Evolutionary conservation across 2,888 invertebrate species (phyloP).

Genomic region (Tromatobia lineatoria): DNA sequence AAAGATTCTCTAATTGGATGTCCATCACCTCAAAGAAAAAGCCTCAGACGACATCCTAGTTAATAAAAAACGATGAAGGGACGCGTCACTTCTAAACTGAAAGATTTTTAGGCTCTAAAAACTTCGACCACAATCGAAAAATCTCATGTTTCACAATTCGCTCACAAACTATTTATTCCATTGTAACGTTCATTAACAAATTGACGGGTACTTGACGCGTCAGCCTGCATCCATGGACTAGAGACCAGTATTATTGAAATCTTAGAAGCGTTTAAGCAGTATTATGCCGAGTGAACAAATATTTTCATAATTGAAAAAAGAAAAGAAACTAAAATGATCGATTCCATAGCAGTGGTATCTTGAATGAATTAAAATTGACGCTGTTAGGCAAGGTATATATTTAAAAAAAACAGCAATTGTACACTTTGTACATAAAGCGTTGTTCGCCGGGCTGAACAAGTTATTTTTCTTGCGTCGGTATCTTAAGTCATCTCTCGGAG

Average conservation of each 20-base stretch:
- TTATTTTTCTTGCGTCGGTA: conserved; percentile 25
- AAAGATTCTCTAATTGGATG: conserved; percentile 63
- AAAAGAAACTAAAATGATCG: conserved; percentile 42
- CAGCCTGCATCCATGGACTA: conserved; percentile 72
- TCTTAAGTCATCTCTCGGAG: conserved; percentile 56
- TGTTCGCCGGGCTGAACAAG: conserved; percentile 64
- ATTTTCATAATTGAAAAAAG: conserved; percentile 44
- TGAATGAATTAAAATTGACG: conserved; percentile 17
- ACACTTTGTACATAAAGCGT: conserved; percentile 63
- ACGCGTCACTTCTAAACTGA: conserved; percentile 55
- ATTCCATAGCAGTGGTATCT: conserved; percentile 11
- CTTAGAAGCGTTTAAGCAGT: conserved; percentile 69
- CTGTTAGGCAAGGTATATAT: conserved; percentile 11
- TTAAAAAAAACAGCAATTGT: conserved; percentile 42
- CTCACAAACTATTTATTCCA: conserved; percentile 64
- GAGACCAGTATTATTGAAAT: conserved; percentile 82
- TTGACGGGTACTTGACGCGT: conserved; percentile 58
- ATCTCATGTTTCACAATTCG: conserved; percentile 42
- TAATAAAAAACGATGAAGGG: conserved; percentile 39
- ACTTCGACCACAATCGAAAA: conserved; percentile 10
- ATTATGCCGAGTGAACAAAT: conserved; percentile 64
- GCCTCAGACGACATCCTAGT: conserved; percentile 57
- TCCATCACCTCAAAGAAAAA: conserved; percentile 26
- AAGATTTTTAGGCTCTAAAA: conserved; percentile 22
- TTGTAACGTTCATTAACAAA: conserved; percentile 48